These are phyloP conservation scores for Nanorana parkeri DNA, from an alignment of 2,113 vertebrate species.

Conservation along the genomic window DNA sequence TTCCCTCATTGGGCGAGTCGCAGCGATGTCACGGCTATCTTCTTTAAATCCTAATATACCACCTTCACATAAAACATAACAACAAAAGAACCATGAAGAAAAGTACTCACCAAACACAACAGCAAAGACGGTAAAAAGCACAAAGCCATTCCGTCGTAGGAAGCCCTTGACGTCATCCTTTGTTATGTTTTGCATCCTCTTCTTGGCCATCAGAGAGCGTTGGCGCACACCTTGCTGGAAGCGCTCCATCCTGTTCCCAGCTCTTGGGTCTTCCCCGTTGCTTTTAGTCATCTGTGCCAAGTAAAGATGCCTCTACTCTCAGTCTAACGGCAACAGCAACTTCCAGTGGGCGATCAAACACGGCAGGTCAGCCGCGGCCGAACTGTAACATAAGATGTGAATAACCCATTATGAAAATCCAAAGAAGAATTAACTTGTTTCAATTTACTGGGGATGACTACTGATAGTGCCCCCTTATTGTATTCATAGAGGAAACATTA, in stretches of 20 bases:
- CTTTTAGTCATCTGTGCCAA: conserved; percentile 81
- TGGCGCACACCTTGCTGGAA: conserved; percentile 84
- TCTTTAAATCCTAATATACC: too few species aligned
- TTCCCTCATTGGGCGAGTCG: too few species aligned
- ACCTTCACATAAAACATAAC: background rate
- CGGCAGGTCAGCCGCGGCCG: background rate
- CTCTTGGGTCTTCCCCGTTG: conserved; percentile 81
- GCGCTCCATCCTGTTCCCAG: conserved; percentile 79
- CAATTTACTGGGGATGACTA: background rate
- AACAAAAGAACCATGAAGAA: conserved; percentile 29
- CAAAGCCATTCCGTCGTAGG: conserved; percentile 89
- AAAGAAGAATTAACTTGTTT: background rate
- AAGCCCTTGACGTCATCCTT: conserved; percentile 84
- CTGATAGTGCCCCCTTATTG: too few species aligned
- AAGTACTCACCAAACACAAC: conserved; percentile 90
- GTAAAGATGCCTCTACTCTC: background rate
- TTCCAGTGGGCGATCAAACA: conserved; percentile 38
- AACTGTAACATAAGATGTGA: conserved; percentile 41
- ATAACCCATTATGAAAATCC: conserved; percentile 7
- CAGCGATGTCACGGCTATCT: too few species aligned
- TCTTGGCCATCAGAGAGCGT: conserved; percentile 82
- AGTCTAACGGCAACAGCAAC: background rate
- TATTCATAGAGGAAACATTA: too few species aligned
- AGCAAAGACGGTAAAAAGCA: conserved; percentile 88
- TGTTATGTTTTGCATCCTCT: conserved; percentile 85